Evolutionary conservation across 2,888 invertebrate genomes (phyloP), one percentile per base, ranked within the genome.

Genomic region (Danaus chrysippus): DNA sequence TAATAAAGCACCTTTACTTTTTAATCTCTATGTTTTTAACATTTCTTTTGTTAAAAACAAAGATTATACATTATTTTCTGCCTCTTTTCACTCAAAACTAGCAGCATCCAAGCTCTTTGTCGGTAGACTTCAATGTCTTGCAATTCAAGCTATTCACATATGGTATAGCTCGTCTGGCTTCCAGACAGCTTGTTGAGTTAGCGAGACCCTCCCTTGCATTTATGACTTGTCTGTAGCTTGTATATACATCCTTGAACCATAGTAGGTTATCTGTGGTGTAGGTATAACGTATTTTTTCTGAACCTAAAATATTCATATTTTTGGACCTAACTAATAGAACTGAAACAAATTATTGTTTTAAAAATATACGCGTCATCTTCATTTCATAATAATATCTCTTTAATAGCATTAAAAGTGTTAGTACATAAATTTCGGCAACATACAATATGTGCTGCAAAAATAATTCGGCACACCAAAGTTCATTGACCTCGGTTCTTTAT

Each of bases 91-190:
- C 49, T 10, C 17, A 15, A 49, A 49, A 49, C 49, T 17, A 49
- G 15, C 15, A 49, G 17, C 49, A 10, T 49, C 10, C 49, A 17
- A 49, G 10, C 10, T 12, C 49, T 49, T 49, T 49, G 49, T 49
- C 49, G 17, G 49, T 15, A 17, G 49, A 17, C 17, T 49, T 49
- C 17, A 49, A 49, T 49, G 49, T 49, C 49, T 17, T 15, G 49
- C 49, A 49, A 49, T 49, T 49, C 49, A 49, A 10, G 17, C 49
- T 49, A 49, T 49, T 49, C 49, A 49, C 10, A 49, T 17, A 49
- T 49, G 17, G 58, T 44, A 66, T 62, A 59, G 64, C 61, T 54
- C 41, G 66, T 64, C 64, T 62, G 59, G 58, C 54, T 58, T 59
- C 58, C 62, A 66, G 61, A 61, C 46, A 43, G 44, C 58, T 55